Base-by-base conservation (phyloP, 2,797 vertebrate genomes). In the Pangasius djambal region DNA sequence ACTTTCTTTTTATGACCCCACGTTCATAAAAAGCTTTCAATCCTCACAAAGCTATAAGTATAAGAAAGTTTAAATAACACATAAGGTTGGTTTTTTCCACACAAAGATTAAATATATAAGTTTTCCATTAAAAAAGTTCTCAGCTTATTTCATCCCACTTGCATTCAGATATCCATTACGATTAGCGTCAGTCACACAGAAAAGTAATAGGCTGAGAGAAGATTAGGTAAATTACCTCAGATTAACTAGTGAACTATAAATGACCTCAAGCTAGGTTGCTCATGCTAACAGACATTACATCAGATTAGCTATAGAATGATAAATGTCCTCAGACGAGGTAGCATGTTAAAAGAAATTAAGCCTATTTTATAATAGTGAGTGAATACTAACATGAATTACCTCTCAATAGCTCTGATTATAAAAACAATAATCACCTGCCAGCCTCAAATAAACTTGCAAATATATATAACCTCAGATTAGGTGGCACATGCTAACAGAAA, bases 21-120 rank as follows among this genome's bases (percentile, higher is more conserved):
- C 88, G 86, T 90, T 88, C 84, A 89, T 88, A 83, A 92, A 92
- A 91, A 91, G 88, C 83, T 90, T 50, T 89, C 57, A 63, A 67
- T 86, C 72, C 77, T 89, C 89, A 50, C 48, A 87, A 65, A 79
- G 89, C 87, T 86, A 40, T 40, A 40, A 40, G 13, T 84, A 61
- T 79, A 84, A 89, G 65, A 84, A 91, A 79, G 63, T 88, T 90
- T 37, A 85, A 88, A 86, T 87, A 65, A 85, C 69, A 83, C 50
- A 69, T 72, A 40, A 10, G 28, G 77, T 57, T 77, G 61, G 18
- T 84, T 78, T 67, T 40, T 28, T 18, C 44, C 72, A 84, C 59
- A 77, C 48, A 40, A 72, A 87, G 63, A 90, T 85, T 78, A 87
- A 89, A 84, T 77, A 75, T 57, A 67, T 28, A 50, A 48, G 52